Base-by-base conservation (phyloP, 2,113 vertebrate species). In the Corydoras sp. region DNA sequence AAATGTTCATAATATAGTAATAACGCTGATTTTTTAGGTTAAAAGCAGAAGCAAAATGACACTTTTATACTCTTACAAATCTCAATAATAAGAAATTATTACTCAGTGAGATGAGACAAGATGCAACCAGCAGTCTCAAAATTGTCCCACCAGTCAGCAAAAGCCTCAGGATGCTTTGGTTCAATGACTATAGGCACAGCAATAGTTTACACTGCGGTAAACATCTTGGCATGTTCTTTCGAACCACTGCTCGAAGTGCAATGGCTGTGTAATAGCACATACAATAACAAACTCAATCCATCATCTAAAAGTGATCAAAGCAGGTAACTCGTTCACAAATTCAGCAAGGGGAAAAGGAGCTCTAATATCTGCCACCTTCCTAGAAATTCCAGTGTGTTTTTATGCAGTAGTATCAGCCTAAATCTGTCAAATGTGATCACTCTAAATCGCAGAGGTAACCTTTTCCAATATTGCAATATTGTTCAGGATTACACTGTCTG, bases 241-340 rank as follows among this genome's bases (percentile, higher is more conserved):
- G 14, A 62, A 72, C 8, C 53, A 68, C 56, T 56, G 66, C 51
- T 62, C 10, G 18, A 48, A 68, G 65, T 64, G 61, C 64, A 62
- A 13, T 43, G 30, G 12, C 9, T 14, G 30, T 61, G 58, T 67
- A 31, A 54, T 32, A 30, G 43, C 62, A 68, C 24, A 67, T 62
- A 43, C 72, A 43, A 68, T 67, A 30, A 68, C 50, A 67, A 15
- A 61, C 11, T 62, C 58, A 54, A 74, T 74, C 59, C 62, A 59
- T 68, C 65, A 62, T 74, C 49, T 43, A 67, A 31, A 55, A 62
- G 30, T 54, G 56, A 61, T 73, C 72, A 67, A 73, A 66, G 64
- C 12, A 15, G 53, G 48, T 48, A 50, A 56, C 58, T 35, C 49
- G 49, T 62, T 62, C 49, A 65, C 35, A 65, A 72, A 72, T 65